phyloP scores from a whole-genome alignment of 2,888 invertebrate species.

The Mythimna impura region DNA sequence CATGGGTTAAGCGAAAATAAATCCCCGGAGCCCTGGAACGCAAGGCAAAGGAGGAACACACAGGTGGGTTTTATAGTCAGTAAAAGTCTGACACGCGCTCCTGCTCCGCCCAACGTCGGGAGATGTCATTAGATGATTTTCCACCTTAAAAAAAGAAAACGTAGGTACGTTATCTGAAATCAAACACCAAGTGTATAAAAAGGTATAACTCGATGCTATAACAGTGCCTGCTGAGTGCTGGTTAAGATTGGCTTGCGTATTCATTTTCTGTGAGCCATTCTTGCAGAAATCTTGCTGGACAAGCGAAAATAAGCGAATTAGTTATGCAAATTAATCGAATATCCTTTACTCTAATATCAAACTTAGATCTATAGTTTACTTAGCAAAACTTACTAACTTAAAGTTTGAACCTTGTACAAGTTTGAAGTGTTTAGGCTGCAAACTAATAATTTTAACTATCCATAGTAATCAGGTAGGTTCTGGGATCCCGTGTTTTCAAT shows the following conservation, averaged over 20 bases:
- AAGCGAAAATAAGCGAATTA: background rate
- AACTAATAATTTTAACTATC: background rate
- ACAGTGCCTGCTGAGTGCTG: too few species aligned
- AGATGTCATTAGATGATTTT: too few species aligned
- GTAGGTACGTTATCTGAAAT: background rate
- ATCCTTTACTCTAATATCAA: background rate
- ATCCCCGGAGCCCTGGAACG: too few species aligned
- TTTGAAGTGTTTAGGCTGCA: background rate
- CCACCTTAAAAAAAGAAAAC: too few species aligned
- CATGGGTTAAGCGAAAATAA: too few species aligned
- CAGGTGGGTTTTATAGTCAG: too few species aligned
- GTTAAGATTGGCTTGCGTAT: background rate
- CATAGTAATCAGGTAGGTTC: background rate
- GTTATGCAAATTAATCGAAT: background rate
- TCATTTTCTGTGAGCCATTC: background rate
- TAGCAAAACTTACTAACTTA: background rate
- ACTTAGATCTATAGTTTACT: background rate
- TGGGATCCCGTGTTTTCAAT: too few species aligned
- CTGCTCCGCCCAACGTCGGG: too few species aligned
- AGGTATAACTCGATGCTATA: background rate
- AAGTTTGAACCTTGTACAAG: background rate
- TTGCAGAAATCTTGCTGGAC: background rate
- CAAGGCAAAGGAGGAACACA: too few species aligned
- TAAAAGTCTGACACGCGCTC: too few species aligned
- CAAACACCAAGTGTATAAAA: background rate